These are phyloP conservation scores for Lamellibrachia columna DNA, from an alignment of 2,888 invertebrate species.

Conservation along the genomic window DNA sequence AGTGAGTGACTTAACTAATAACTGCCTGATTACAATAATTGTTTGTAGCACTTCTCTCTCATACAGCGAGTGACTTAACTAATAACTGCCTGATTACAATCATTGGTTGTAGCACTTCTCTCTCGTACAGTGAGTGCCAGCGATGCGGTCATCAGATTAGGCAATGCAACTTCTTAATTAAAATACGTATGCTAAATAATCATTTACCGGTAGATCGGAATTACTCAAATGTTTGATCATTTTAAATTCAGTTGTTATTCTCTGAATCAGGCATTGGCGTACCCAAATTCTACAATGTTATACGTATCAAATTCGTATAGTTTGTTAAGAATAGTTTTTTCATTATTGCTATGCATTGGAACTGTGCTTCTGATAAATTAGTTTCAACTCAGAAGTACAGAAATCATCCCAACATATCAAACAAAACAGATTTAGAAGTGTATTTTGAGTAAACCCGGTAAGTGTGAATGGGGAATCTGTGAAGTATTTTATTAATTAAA, in stretches of 20 bases:
- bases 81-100: background rate
- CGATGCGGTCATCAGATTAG: too few relatives aligned
- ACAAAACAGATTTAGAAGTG: background rate
- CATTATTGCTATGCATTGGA: background rate
- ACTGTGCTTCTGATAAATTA: background rate
- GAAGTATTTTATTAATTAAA: background rate
- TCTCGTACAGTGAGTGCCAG: too few relatives aligned
- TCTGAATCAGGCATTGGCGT: too few relatives aligned
- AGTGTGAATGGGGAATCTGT: background rate
- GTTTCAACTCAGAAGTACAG: background rate
- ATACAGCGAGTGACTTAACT: background rate
- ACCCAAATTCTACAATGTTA: too few relatives aligned
- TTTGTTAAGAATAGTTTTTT: too few relatives aligned
- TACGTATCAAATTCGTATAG: too few relatives aligned
- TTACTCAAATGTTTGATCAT: too few relatives aligned
- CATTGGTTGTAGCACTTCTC: background rate
- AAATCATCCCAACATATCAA: background rate
- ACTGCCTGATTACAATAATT: background rate
- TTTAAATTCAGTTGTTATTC: too few relatives aligned
- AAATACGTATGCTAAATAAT: too few relatives aligned
- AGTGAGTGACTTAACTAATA: background rate
- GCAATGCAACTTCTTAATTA: too few relatives aligned
- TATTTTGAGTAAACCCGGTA: background rate
- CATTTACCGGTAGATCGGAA: too few relatives aligned
- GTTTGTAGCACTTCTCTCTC: background rate